Evolutionary conservation across 2,888 invertebrate genomes (phyloP), one percentile per base, ranked within the genome.

Genomic region (Acleris literana): DNA sequence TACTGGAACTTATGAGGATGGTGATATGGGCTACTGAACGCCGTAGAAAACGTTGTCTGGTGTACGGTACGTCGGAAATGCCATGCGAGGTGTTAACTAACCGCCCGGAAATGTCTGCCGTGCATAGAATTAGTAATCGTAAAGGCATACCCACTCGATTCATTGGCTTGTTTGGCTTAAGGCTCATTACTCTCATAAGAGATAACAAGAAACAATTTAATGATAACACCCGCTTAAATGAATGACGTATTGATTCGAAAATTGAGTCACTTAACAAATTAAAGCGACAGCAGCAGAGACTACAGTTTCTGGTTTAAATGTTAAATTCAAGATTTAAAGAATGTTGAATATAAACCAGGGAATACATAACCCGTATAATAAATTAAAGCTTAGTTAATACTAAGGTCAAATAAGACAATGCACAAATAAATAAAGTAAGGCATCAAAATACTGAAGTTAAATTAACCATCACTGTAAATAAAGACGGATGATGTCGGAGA

Each of bases 51-150:
- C 48, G 49, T 56, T 56, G 51, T 52, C 52, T 46, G 39, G 63
- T 56, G 56, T 54, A 61, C 52, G 66, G 56, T 54, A 61, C 52
- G 66, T 62, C 61, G 66, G 66, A 66, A 66, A 66, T 66, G 62
- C 62, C 66, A 51, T 51, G 65, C 60, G 66, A 66, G 66, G 66
- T 62, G 66, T 66, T 62, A 62, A 66, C 33, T 62, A 33, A 18
- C 22, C 46, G 48, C 57, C 66, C 66, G 66, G 66, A 66, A 66
- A 66, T 57, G 61, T 57, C 18, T 29, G 1, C 25, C 66, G 57
- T 62, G 66, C 52, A 66, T 43, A 52, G 66, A 62, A 66, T 62
- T 52, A 43, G n/a, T 57, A 52, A 52, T 56, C 33, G 9, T 33
- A 33, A 33, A 33, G 33, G 33, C 33, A 33, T 33, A 33, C 33